Percentiles rank a stretch among this genome's conserved stretches.
These are phyloP conservation scores for Cyclura pinguis DNA, from an alignment of 2,797 vertebrate genomes.

Conservation along the genomic window DNA sequence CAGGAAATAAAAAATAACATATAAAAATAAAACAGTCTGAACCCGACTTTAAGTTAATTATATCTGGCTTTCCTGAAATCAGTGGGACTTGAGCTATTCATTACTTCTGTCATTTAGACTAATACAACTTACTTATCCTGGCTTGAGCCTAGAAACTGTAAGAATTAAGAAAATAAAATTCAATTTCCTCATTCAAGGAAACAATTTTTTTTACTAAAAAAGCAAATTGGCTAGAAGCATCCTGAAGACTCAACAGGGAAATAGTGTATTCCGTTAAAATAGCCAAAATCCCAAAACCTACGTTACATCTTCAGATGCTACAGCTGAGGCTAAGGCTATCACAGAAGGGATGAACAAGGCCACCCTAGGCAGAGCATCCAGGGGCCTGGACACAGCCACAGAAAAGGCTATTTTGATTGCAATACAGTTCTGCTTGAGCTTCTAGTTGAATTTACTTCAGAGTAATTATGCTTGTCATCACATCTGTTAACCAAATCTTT, in stretches of 20 bases:
- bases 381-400: neutral
- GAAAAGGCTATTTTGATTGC: neutral
- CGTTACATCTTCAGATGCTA: neutral
- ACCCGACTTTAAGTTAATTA: too few relatives aligned
- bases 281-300: neutral
- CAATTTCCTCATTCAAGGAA: neutral
- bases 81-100: neutral
- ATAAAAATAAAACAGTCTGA: neutral
- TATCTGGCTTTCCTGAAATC: neutral
- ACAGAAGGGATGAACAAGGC: neutral
- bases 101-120: neutral
- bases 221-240: neutral
- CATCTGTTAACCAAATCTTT: neutral
- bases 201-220: neutral
- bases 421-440: neutral
- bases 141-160: neutral
- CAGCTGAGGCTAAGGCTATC: too few relatives aligned
- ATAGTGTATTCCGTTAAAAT: neutral
- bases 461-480: neutral
- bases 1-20: neutral
- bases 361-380: neutral
- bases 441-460: neutral
- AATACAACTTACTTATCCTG: neutral
- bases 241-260: neutral
- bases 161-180: neutral